Percentiles rank a stretch among this genome's conserved stretches.
Evolutionary conservation across 37 sponge, comb jelly and placozoan genomes (phyloP).

Genomic region (Ephydatia muelleri): DNA sequence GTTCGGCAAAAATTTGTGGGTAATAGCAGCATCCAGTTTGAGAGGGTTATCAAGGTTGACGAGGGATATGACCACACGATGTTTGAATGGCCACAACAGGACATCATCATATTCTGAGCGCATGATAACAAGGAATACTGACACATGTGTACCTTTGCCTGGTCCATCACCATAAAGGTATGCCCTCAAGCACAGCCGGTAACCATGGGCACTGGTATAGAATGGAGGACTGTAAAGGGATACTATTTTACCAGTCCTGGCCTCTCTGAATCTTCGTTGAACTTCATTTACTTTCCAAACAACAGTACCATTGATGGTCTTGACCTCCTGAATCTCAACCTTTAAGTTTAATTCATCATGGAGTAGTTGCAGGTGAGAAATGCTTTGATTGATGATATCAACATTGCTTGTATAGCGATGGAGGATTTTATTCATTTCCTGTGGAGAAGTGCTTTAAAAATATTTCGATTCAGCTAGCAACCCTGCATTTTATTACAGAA

Average conservation of each 20-base stretch:
- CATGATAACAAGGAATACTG: slow-evolving; percentile 65
- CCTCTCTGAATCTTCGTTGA: slow-evolving; percentile 27
- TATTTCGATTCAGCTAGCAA: too few relatives aligned
- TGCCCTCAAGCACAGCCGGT: slow-evolving; percentile 55
- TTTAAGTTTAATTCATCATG: slow-evolving; percentile 57
- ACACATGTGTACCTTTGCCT: slow-evolving; percentile 62
- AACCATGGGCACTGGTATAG: slow-evolving; percentile 59
- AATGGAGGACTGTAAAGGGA: slow-evolving; percentile 76
- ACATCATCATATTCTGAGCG: slow-evolving; percentile 70
- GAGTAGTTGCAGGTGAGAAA: slow-evolving; percentile 18
- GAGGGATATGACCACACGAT: slow-evolving; percentile 35
- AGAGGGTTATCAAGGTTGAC: slow-evolving; percentile 43
- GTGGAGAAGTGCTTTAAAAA: too few relatives aligned
- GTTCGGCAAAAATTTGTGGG: slow-evolving; percentile 53
- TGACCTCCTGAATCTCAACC: slow-evolving; percentile 59
- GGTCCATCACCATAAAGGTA: slow-evolving; percentile 70
- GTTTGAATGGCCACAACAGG: slow-evolving; percentile 66
- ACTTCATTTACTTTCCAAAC: slow-evolving; percentile 73
- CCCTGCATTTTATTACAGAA: too few relatives aligned
- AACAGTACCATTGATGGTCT: slow-evolving; percentile 40
- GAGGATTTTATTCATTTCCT: neutral
- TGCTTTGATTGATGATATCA: slow-evolving; percentile 12
- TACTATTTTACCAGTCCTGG: slow-evolving; percentile 44
- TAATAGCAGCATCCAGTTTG: slow-evolving; percentile 8
- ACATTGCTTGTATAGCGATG: neutral